Evolutionary conservation across 2,113 vertebrate genomes (phyloP), one percentile per base, ranked within the genome.

Genomic region (Rhabdornis inornatus): DNA sequence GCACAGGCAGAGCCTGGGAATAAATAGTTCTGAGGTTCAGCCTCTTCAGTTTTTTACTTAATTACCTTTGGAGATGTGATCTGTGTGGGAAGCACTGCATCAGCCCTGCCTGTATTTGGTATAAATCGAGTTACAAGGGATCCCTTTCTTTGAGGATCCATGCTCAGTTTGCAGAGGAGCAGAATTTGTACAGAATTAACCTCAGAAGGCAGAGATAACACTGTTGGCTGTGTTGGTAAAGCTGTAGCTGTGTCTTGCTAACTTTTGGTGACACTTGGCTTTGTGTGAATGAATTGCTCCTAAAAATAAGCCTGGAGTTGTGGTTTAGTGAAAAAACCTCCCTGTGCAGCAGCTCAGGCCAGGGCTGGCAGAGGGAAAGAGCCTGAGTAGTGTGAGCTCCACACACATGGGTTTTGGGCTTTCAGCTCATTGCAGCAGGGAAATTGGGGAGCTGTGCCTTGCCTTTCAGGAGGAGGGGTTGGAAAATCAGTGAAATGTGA

Each of bases 221-320:
- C 84, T 56, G 69, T n/a, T 10, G 5, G 6, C 40, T 42, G 52
- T 87, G 87, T 66, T 83, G 77, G 83, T 83, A 66, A 96, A 92
- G 21, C 77, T 50, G 80, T 83, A 17, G 76, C 49, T 84, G 76
- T 69, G 77, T 75, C 84, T 92, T 0, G 4, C 78, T 87, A 59
- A 74, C 68, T 89, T 72, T 21, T 63, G 87, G 42, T 82, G 63
- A 66, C 81, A 31, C 87, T 83, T 70, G 68, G 83, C 81, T 96
- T 77, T 50, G 89, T 75, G 89, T 53, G 77, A 96, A 69, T 64
- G 83, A 66, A 50, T 82, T 0, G 3, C 61, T 78, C 69, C 77
- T 69, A 50, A 78, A 93, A 96, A 63, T 92, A 92, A 70, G 64
- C 33, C 28, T 21, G 4, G 49, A 77, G 44, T 52, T 85, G 12